phyloP scores from a whole-genome alignment of 2,797 vertebrate genomes.

The Acrossocheilus fasciatus region DNA sequence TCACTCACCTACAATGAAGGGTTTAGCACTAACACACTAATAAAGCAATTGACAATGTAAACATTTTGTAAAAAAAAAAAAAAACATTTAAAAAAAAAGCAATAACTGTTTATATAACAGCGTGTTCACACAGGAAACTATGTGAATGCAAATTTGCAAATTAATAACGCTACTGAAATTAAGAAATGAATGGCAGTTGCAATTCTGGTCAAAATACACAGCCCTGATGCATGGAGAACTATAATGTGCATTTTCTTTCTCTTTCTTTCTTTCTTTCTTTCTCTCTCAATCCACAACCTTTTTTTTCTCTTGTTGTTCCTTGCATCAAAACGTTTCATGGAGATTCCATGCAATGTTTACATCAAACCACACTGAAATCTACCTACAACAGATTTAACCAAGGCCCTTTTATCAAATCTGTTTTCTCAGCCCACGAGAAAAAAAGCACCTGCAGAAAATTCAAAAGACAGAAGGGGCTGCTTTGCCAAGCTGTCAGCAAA shows the following conservation, averaged over 20 bases:
- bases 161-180: neutral
- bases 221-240: neutral
- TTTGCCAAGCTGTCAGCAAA: constrained; percentile 57
- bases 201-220: neutral
- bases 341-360: constrained; percentile 52
- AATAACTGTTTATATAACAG: neutral
- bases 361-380: constrained; percentile 50
- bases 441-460: constrained; percentile 51
- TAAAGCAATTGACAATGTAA: neutral
- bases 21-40: neutral
- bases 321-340: constrained; percentile 37
- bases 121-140: neutral
- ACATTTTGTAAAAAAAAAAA: neutral
- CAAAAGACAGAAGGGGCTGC: constrained; percentile 34
- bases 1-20: neutral
- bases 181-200: neutral
- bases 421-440: constrained; percentile 30
- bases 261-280: neutral
- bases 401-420: constrained; percentile 48
- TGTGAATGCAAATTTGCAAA: neutral
- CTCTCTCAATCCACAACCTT: constrained; percentile 13
- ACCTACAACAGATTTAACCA: constrained; percentile 32
- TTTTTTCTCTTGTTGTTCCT: constrained; percentile 8
- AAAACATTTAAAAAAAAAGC: too few species aligned
- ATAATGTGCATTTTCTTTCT: neutral